A percentile compares a stretch with the other conserved stretches of the same genome.
phyloP scores from a whole-genome alignment of 2,797 vertebrate species.

The Intellagama lesueurii region DNA sequence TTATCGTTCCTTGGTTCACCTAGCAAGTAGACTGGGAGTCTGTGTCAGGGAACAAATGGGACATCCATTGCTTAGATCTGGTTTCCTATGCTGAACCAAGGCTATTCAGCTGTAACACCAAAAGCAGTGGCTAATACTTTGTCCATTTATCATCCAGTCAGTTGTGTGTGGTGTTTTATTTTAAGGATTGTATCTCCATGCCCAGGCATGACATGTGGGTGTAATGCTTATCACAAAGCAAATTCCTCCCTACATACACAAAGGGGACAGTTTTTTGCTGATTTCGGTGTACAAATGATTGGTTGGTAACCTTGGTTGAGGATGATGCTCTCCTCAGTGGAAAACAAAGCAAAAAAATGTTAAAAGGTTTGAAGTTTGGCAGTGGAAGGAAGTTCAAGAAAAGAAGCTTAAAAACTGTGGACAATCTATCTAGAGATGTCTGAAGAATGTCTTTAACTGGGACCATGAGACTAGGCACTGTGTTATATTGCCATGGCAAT shows the following conservation, averaged over 20 bases:
- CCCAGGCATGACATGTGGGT: no score
- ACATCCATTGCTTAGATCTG: no score
- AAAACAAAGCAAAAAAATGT: background rate
- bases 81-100: no score
- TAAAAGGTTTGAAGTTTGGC: background rate
- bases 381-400: conserved; percentile 16
- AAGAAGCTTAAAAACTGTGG: conserved; percentile 18
- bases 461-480: background rate
- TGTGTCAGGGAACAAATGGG: no score
- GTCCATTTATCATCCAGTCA: no score
- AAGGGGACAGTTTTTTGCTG: background rate
- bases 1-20: no score
- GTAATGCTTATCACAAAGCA: background rate
- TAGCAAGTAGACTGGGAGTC: no score
- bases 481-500: conserved; percentile 23
- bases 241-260: background rate
- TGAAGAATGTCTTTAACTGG: background rate
- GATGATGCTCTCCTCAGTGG: background rate
- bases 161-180: no score
- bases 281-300: background rate
- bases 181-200: no score
- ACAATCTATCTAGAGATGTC: background rate
- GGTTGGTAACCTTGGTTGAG: background rate
- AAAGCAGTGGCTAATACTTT: no score
- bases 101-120: no score